Base-by-base conservation (phyloP, 2,888 invertebrate species). In the Stenoptilia bipunctidactyla region DNA sequence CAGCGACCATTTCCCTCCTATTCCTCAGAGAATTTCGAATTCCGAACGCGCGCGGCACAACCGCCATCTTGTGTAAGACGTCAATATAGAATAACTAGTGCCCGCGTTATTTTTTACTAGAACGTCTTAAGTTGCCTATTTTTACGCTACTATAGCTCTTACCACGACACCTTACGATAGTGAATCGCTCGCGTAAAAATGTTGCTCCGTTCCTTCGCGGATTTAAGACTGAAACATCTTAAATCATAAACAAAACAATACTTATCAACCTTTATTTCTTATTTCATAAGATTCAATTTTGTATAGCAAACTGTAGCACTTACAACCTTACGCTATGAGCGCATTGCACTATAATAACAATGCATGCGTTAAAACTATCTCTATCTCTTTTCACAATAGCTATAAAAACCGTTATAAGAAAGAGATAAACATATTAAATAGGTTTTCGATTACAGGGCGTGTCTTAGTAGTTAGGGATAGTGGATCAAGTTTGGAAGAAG, bases 61-160 rank as follows among this genome's bases (percentile, higher is more conserved):
- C 72, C 80, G 80, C 82, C 82, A 82, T 82, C 75, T 82, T 82
- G 82, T 62, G 68, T 69, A 80, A 82, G 82, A 82, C 79, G 79
- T 74, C 80, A 74, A 76, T 77, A 75, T 69, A 74, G 76, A 79
- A 73, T 75, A 73, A 76, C 75, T 76, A 74, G 71, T 61, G 60
- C 61, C 62, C 67, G 67, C 64, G 60, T 58, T 64, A 56, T 74
- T 74, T 80, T 82, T 80, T 74, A 61, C 60, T 52, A 80, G 76
- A 82, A 82, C 79, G 82, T 82, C 82, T 80, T 77, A 82, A 76
- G 79, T 80, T 73, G 57, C 47, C 50, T 45, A 79, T 82, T 82
- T 82, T 82, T 82, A 70, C 65, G 76, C 76, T 62, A 82, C 80
- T 82, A 69, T 82, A 68, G 79, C 71, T 67, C 80, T 80, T 82